These are phyloP conservation scores for Polylopha cassiicola DNA, from an alignment of 2,888 invertebrate species.

Conservation along the genomic window DNA sequence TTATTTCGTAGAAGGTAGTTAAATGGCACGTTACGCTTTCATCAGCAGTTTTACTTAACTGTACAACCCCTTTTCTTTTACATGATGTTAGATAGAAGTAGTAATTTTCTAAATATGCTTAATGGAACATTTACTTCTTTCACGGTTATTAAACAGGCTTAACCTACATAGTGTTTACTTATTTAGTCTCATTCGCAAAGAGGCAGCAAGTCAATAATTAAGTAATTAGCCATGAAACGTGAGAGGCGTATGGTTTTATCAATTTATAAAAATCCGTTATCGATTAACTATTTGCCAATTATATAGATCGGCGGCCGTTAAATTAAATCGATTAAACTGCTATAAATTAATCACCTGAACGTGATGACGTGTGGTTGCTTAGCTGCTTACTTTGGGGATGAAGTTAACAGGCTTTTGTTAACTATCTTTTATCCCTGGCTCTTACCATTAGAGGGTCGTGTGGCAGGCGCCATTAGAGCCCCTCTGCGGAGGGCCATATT, in stretches of 20 bases:
- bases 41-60: background rate
- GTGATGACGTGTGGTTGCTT: background rate
- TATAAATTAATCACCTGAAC: slow-evolving; percentile 5
- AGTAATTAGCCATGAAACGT: slow-evolving; percentile 16
- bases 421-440: slow-evolving; percentile 31
- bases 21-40: slow-evolving; percentile 14
- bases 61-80: slow-evolving; percentile 18
- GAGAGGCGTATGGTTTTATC: slow-evolving; percentile 16
- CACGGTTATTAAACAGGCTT: slow-evolving; percentile 21
- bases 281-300: slow-evolving; percentile 16
- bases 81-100: slow-evolving; percentile 6
- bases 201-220: slow-evolving; percentile 20
- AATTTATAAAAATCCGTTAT: slow-evolving; percentile 21
- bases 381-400: background rate
- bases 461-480: slow-evolving; percentile 49
- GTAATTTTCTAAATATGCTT: slow-evolving; percentile 20
- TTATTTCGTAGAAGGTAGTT: background rate
- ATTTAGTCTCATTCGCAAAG: slow-evolving; percentile 22
- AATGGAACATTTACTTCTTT: slow-evolving; percentile 12
- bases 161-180: slow-evolving; percentile 20
- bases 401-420: slow-evolving; percentile 19
- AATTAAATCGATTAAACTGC: slow-evolving; percentile 21
- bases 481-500: slow-evolving; percentile 51
- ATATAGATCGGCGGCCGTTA: slow-evolving; percentile 20
- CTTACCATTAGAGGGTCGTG: slow-evolving; percentile 43